phyloP scores from a whole-genome alignment of 2,797 vertebrate species.

The Florisuga fusca region DNA sequence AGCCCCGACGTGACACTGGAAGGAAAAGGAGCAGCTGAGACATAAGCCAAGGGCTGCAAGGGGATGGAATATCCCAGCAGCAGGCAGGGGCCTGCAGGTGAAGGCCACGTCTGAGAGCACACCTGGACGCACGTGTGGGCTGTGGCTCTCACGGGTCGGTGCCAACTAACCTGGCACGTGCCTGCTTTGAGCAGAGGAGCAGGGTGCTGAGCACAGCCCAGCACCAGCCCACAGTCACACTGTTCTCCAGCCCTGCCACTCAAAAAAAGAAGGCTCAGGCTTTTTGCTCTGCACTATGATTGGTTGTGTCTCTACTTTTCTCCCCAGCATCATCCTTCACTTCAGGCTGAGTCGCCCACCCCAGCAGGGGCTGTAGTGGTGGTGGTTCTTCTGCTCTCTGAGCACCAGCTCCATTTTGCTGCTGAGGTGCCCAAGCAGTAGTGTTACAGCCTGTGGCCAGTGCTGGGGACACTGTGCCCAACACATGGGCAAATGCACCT shows the following conservation, averaged over 20 bases:
- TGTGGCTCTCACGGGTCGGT: fast-evolving
- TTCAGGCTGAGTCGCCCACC: not conserved
- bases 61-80: not conserved
- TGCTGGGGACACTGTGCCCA: fast-evolving
- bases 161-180: not conserved
- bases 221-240: not conserved
- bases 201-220: not conserved
- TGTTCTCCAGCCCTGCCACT: not conserved
- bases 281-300: not conserved
- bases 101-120: not conserved
- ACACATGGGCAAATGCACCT: not conserved
- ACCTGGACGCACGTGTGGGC: fast-evolving
- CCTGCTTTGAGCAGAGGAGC: not conserved
- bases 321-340: not conserved
- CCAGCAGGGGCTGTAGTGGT: not conserved
- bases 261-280: not conserved
- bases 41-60: not conserved
- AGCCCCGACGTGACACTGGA: not conserved
- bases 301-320: not conserved
- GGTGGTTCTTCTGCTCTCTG: not conserved
- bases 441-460: fast-evolving
- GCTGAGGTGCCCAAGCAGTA: not conserved
- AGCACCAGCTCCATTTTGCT: fast-evolving
- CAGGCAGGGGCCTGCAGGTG: not conserved
- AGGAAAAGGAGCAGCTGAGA: not conserved